Conservation (phyloP, 2,797 vertebrate species). For the Sardinella longiceps region DNA sequence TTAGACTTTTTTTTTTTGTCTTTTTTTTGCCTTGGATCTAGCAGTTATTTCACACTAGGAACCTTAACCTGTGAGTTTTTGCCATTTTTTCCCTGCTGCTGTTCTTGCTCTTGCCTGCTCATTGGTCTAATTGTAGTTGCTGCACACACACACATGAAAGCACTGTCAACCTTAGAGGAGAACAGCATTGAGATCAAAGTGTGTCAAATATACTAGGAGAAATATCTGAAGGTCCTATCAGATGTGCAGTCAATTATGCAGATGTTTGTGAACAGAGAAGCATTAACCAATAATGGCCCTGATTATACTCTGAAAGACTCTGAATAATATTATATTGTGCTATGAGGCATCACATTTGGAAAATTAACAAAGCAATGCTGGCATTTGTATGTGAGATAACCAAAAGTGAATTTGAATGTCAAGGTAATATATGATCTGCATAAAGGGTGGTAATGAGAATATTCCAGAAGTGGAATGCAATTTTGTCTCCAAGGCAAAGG, state of each 20-base stretch:
- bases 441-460: neutral
- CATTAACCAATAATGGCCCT: neutral
- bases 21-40: neutral
- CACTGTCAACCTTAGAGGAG: neutral
- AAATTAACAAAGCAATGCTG: neutral
- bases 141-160: neutral
- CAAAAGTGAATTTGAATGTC: neutral
- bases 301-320: neutral
- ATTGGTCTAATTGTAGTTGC: neutral
- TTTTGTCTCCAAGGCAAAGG: neutral
- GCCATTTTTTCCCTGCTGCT: neutral
- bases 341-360: neutral
- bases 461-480: neutral
- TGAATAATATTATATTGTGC: neutral
- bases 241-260: neutral
- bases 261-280: neutral
- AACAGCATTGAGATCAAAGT: neutral
- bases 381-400: neutral
- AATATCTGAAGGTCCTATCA: neutral
- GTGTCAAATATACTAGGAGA: neutral
- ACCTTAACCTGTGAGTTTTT: neutral
- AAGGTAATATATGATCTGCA: neutral
- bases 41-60: neutral
- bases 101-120: neutral
- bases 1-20: slow-evolving; percentile 48